phyloP scores from a whole-genome alignment of 92 coral and sea anemone genomes.

The Umimayanthus kanabou region DNA sequence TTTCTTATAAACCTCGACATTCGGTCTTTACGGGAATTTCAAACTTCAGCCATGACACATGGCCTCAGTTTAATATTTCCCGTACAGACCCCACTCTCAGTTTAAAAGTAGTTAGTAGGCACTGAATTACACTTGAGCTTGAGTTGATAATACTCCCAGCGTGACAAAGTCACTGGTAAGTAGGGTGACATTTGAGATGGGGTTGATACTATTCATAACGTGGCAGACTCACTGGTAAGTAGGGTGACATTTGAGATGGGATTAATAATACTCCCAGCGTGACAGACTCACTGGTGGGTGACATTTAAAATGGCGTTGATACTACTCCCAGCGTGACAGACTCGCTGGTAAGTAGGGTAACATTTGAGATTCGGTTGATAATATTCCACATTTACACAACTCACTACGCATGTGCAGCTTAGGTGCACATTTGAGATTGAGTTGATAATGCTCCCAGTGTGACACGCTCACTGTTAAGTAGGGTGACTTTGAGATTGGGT shows the following conservation, averaged over 20 bases:
- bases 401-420: too few relatives aligned
- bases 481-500: neutral
- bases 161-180: neutral
- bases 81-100: too few relatives aligned
- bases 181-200: too few relatives aligned
- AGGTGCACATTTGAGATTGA: neutral
- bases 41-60: too few relatives aligned
- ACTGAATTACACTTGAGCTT: neutral
- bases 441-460: too few relatives aligned
- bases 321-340: neutral
- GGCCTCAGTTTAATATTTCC: too few relatives aligned
- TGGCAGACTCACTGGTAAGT: conserved; percentile 6
- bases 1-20: too few relatives aligned
- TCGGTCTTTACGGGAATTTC: too few relatives aligned
- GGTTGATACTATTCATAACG: neutral
- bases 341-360: neutral
- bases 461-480: conserved; percentile 1
- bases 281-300: neutral
- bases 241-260: neutral
- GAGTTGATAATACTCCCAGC: too few relatives aligned
- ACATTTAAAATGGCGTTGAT: neutral
- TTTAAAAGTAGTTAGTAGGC: too few relatives aligned
- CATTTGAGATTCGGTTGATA: neutral
- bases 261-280: neutral
- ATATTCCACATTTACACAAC: too few relatives aligned